Base-by-base conservation (phyloP, 53 echinoderm and acorn worm species). In the Patiria pectinifera region DNA sequence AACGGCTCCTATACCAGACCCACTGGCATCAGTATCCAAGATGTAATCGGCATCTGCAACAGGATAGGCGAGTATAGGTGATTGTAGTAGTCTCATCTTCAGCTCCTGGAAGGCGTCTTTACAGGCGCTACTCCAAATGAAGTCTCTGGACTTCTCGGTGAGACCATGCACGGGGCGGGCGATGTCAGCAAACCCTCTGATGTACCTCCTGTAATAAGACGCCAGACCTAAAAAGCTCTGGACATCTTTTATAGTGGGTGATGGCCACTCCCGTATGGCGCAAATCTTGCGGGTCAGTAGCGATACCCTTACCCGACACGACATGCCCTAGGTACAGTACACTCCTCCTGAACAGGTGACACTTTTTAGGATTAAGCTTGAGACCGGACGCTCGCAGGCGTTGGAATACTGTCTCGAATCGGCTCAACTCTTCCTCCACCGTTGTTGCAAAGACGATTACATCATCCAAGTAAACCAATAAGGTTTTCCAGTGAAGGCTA, bases 401-500 rank as follows among this genome's bases (percentile, higher is more conserved):
- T 62, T 62, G 43, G 66, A 91, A 91, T 21, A 91, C 91, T 43
- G 26, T 45, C 58, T 35, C 82, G 4, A 91, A 63, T 15, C 78
- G 69, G 35, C 43, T 43, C 59, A 85, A 43, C 74, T 92, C 92
- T 23, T 85, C 92, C 44, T 93, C 79, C n/a, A 86, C 86, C 3
- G 86, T 86, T 19, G 4, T 49, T n/a, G 82, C 82, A 49, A 49
- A 82, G 6, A 91, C 92, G 48, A 92, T 92, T 6, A 92, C 71
- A 11, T 87, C 82, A 66, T 92, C 87, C 15, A 92, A 23, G n/a
- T 92, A 92, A 48, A 92, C 87, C 2, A 92, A 62, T 10, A 92
- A 25, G 19, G 48, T 69, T 21, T 61, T 66, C 93, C 86, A 92
- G 14, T 84, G 93, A 18, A 92, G 82, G 46, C 89, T 79, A 15